Evolutionary conservation across 2,797 vertebrate genomes (phyloP).

Genomic region (Hydrophis major): DNA sequence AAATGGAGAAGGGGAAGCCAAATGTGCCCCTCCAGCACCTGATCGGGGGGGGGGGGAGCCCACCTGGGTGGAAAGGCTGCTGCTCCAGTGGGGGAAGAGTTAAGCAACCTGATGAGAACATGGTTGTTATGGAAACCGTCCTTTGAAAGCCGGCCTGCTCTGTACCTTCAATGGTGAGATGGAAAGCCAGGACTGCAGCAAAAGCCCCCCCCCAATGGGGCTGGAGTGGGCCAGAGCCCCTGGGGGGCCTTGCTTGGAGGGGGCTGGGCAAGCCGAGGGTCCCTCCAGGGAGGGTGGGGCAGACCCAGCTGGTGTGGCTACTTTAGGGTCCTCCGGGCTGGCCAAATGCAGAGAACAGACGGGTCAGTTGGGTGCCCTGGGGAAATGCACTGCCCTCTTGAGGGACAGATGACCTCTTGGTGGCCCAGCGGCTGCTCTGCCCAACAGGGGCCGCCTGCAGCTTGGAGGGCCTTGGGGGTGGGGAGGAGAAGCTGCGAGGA

Average conservation of each 20-base stretch:
- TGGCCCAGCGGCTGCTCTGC: not conserved
- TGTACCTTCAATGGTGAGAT: not conserved
- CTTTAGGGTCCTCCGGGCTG: not conserved
- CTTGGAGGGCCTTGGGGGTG: not conserved
- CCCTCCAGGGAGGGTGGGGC: too few species aligned
- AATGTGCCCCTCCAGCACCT: fast-evolving
- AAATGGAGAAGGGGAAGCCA: not conserved
- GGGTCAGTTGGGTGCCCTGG: not conserved
- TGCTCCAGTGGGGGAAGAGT: not conserved
- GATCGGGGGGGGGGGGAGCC: not conserved
- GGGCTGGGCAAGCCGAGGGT: not conserved
- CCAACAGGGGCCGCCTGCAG: not conserved
- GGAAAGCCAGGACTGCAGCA: not conserved
- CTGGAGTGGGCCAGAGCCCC: not conserved
- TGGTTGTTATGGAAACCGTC: slow-evolving; percentile 17
- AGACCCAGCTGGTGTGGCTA: not conserved
- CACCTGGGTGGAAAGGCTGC: too few species aligned
- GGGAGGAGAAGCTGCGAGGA: not conserved
- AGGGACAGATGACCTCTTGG: not conserved
- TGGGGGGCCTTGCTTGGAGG: not conserved
- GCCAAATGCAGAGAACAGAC: not conserved
- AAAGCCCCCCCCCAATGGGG: not conserved
- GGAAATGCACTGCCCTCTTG: not conserved
- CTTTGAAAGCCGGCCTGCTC: not conserved
- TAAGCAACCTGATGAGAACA: not conserved